Evolutionary conservation across 2,888 invertebrate genomes (phyloP), one percentile per base, ranked within the genome.

Genomic region (Hydrotaea diabolus): DNA sequence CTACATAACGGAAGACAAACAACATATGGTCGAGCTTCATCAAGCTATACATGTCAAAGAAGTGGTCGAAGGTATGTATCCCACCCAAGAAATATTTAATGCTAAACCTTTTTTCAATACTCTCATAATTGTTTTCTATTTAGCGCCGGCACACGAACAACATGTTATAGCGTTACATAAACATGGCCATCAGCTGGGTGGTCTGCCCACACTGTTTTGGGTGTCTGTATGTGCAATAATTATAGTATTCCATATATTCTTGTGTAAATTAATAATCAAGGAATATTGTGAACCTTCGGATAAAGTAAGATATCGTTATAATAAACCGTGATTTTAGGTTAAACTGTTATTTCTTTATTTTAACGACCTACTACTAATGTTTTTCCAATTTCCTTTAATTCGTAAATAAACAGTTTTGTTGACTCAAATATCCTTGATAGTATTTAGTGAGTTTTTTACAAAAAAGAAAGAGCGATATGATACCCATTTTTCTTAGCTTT

Each of bases 201-300:
- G 98, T 0, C 93, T 98, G 83, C 98, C 98, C 59, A 96, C 97
- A 0, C 93, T 98, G 66, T 98, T 98, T 92, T 98, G 98, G 98
- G 95, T 97, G 66, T 96, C 97, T 84, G 96, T 98, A 87, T 96
- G 96, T 91, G 95, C 96, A 90, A 94, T 98, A 86, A 97, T 98
- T 88, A 94, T 97, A 82, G 94, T 97, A 88, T 98, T 98, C 93
- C 98, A 98, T 93, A 93, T 98, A 89, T 98, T 98, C 93, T 94
- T 98, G 36, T 97, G 96, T 93, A 97, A 98, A 93, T 94, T 98
- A 88, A 96, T 98, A 87, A 96, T 97, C 93, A 97, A 96, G 88
- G 98, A 98, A 91, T 97, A 97, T 92, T 97, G 96, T 91, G 95
- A 95, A 87, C 94, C 93, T 74, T 94, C 95, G 86, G 95, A 95